phyloP scores from a whole-genome alignment of 2,888 invertebrate species.

The Uloborus plumipes region DNA sequence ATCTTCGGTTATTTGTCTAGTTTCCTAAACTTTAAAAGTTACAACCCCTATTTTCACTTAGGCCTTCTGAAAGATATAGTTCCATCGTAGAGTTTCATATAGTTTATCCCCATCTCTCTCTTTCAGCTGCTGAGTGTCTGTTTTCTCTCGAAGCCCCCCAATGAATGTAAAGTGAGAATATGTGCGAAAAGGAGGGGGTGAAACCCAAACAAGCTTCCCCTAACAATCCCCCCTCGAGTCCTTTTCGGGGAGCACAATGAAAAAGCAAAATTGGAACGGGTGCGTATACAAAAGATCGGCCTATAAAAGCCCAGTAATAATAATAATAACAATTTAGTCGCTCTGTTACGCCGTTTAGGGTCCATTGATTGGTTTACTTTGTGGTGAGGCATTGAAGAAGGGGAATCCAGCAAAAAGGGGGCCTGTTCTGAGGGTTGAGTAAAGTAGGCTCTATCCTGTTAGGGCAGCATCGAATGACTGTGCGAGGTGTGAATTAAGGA shows the following conservation, averaged over 20 bases:
- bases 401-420: background rate
- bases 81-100: too few species aligned
- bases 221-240: constrained; percentile 1
- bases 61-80: too few species aligned
- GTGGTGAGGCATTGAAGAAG: constrained; percentile 18
- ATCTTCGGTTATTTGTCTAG: too few species aligned
- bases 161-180: constrained; percentile 10
- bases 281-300: too few species aligned
- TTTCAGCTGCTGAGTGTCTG: constrained; percentile 52
- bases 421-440: background rate
- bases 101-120: background rate
- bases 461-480: background rate
- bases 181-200: constrained; percentile 11
- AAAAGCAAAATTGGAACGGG: background rate
- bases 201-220: constrained; percentile 52
- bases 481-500: background rate
- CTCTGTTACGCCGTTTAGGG: constrained; percentile 50
- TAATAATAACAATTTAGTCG: constrained; percentile 59
- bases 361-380: constrained; percentile 62
- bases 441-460: constrained; percentile 10
- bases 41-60: too few species aligned
- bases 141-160: constrained; percentile 29
- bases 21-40: too few species aligned
- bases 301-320: too few species aligned
- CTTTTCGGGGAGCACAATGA: background rate